Percentiles rank a stretch among this genome's conserved stretches.
Evolutionary conservation across 2,797 vertebrate species (phyloP).

Genomic region (Acanthurus leucopareius): DNA sequence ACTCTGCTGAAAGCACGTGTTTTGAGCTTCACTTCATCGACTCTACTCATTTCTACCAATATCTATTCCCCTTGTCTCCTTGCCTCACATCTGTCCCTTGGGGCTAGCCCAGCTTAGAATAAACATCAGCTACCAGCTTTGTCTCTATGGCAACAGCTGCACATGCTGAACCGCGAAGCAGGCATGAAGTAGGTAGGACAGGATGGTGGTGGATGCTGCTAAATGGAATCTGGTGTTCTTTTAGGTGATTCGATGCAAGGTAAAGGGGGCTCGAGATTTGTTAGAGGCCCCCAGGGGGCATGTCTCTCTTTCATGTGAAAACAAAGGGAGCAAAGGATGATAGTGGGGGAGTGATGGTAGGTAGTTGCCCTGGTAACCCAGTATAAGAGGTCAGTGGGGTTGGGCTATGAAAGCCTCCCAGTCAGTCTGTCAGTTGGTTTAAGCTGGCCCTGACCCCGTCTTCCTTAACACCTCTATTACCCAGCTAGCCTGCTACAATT

Average conservation of each 20-base stretch:
- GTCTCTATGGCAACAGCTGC: constrained; percentile 84
- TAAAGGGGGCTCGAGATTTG: background rate
- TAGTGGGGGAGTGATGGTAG: background rate
- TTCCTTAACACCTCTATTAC: constrained; percentile 62
- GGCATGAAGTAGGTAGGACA: constrained; percentile 31
- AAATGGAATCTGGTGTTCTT: constrained; percentile 31
- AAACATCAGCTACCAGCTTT: constrained; percentile 80
- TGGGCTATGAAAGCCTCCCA: constrained; percentile 51
- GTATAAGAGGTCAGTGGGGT: constrained; percentile 48
- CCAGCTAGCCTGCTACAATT: constrained; percentile 59
- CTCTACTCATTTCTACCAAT: constrained; percentile 38
- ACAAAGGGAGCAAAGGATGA: background rate
- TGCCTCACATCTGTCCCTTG: constrained; percentile 68
- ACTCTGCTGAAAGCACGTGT: constrained; percentile 21
- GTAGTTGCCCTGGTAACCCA: constrained; percentile 32
- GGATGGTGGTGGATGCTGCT: constrained; percentile 33
- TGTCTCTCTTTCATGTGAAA: background rate
- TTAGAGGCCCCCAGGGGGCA: background rate
- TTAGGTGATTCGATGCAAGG: constrained; percentile 21
- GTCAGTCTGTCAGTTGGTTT: constrained; percentile 60
- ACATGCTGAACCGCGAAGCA: constrained; percentile 53
- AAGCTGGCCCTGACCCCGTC: constrained; percentile 64
- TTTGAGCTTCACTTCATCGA: constrained; percentile 12
- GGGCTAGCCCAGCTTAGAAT: constrained; percentile 81
- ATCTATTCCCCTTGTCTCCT: constrained; percentile 59